Evolutionary conservation across 2,797 vertebrate species (phyloP), one percentile per base, ranked within the genome.

Genomic region (Pachyuromys duprasi): DNA sequence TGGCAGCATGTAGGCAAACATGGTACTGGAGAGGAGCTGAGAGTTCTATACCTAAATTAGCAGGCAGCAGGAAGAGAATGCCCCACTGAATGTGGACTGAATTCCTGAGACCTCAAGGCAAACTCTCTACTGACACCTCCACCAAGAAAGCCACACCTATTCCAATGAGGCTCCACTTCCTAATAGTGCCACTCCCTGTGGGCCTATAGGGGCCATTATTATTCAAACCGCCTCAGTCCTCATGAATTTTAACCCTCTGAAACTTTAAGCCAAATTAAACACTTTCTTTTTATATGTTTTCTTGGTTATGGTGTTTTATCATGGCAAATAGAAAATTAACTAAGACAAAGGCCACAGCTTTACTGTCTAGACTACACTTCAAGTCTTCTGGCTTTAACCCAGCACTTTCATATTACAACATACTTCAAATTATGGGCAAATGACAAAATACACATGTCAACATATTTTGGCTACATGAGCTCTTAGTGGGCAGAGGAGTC

Each of bases 391-490:
- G 87, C 57, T 57, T 65, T 60, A 69, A 79, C 39, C 26, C 57
- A 90, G 28, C 79, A 26, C 17, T 94, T 74, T 89, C 62, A 13
- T 63, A 67, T 94, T 92, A 53, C 2, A n/a, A 15, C 75, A 63
- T 13, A 72, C 8, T 57, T 36, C 53, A 92, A 60, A 90, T 55
- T 91, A 84, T 55, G 95, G 92, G 92, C 33, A 86, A 72, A 89
- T 93, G 93, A 95, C 63, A 82, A 95, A 95, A 89, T 86, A 86
- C 86, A 82, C 76, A 81, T 96, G 69, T 96, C 93, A 94, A 31
- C 83, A 69, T 89, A 78, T 80, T 72, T 95, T 78, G 93, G 75
- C 93, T 45, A 91, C 76, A 69, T 4, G 76, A 89, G 57, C 78
- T 1, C 0, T 60, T 78, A 84, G 93, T 87, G 89, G 74, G 57